These are phyloP conservation scores for Antheraea assamensis DNA, from an alignment of 2,888 invertebrate genomes.

Conservation along the genomic window DNA sequence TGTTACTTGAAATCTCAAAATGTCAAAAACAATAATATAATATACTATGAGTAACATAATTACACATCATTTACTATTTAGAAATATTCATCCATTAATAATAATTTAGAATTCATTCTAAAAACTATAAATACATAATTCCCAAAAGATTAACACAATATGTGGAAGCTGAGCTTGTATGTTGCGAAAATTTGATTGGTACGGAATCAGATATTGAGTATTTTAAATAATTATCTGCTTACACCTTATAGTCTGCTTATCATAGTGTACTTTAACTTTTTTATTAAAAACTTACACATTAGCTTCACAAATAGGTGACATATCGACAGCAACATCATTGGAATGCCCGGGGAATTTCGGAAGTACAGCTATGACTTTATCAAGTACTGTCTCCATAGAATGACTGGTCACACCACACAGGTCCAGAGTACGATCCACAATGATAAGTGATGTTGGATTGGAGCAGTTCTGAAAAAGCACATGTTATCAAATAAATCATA, in stretches of 20 bases:
- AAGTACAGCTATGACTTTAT: constrained; percentile 82
- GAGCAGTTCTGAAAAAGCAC: constrained; percentile 65
- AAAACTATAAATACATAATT: no score
- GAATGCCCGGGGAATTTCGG: constrained; percentile 84
- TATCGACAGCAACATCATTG: constrained; percentile 84
- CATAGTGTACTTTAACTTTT: neutral
- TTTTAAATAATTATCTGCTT: no score
- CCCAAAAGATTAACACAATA: no score
- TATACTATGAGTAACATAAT: neutral
- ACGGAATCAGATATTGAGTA: no score
- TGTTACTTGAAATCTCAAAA: no score
- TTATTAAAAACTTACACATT: constrained; percentile 58
- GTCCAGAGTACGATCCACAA: constrained; percentile 86
- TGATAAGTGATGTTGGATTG: constrained; percentile 77
- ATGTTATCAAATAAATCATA: neutral
- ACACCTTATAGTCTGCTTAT: neutral
- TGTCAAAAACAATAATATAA: no score
- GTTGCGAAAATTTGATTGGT: no score
- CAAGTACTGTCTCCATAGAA: constrained; percentile 83
- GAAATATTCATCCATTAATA: neutral
- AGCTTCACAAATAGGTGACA: constrained; percentile 83
- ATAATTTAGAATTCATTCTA: no score
- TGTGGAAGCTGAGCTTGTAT: no score
- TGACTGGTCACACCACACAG: constrained; percentile 83
- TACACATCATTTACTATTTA: neutral